A percentile compares a stretch with the other conserved stretches of the same genome.
Conservation (phyloP, 2,113 vertebrate species). For the Myotis brandtii region DNA sequence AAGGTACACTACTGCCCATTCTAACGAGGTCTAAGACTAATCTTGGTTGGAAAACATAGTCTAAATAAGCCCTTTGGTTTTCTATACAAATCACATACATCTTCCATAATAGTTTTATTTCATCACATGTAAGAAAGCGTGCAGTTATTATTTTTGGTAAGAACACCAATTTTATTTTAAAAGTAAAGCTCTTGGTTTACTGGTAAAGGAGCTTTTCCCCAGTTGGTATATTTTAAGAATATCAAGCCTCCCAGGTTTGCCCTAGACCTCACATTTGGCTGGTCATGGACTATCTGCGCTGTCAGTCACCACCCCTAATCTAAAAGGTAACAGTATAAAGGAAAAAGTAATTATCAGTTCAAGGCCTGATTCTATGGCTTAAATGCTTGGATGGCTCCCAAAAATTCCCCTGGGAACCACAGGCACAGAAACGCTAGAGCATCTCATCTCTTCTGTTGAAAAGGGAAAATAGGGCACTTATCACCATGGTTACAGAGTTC, state of each 20-base stretch:
- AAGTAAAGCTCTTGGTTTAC: not conserved
- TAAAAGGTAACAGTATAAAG: conserved; percentile 23
- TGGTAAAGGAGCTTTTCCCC: not conserved
- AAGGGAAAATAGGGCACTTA: conserved; percentile 76
- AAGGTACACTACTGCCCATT: not conserved
- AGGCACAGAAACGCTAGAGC: conserved; percentile 44
- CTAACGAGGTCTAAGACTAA: not conserved
- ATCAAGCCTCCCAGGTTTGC: not conserved
- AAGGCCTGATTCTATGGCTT: conserved; percentile 25
- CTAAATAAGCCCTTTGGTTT: not conserved
- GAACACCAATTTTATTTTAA: not conserved
- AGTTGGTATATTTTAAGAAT: not conserved
- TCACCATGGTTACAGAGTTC: conserved; percentile 75
- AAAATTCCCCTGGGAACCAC: conserved; percentile 52
- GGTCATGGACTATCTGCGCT: not conserved
- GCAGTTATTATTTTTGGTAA: not conserved
- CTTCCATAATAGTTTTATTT: not conserved
- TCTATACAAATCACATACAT: not conserved
- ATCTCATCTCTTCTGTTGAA: conserved; percentile 57
- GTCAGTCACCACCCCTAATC: conserved; percentile 19
- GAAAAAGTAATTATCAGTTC: conserved; percentile 58
- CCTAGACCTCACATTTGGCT: conserved; percentile 17
- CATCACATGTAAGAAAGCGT: not conserved
- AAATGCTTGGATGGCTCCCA: conserved; percentile 42
- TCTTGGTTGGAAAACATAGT: not conserved